phyloP scores from a whole-genome alignment of 2,797 vertebrate species.

The Epinephelus malabaricus region DNA sequence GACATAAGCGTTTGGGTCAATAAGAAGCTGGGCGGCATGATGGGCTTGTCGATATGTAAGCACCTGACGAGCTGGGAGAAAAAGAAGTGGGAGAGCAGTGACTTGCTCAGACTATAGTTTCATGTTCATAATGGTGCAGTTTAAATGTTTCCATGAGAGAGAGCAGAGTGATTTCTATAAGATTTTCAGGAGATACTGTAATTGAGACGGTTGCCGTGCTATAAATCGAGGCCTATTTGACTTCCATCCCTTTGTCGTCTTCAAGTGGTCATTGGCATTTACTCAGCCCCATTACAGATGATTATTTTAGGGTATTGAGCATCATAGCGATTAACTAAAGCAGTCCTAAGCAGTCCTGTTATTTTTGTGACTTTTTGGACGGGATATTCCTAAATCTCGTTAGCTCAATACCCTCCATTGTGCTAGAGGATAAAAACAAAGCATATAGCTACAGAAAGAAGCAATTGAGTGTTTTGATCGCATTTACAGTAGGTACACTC shows the following conservation, averaged over 20 bases:
- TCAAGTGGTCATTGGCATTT: conserved; percentile 56
- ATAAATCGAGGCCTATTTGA: conserved; percentile 39
- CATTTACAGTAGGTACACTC: conserved; percentile 3
- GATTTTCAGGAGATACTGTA: conserved; percentile 34
- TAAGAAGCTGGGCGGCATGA: conserved; percentile 52
- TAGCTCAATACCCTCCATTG: conserved; percentile 10
- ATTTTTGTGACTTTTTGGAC: conserved; percentile 47
- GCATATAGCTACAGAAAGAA: background rate
- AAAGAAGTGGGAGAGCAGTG: conserved; percentile 30
- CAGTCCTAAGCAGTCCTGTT: conserved; percentile 6
- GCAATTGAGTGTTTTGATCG: conserved; percentile 16
- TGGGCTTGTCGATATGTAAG: conserved; percentile 63
- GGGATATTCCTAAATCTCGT: conserved; percentile 27
- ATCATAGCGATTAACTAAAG: conserved; percentile 51
- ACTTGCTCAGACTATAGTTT: conserved; percentile 10
- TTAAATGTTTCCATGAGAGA: conserved; percentile 34
- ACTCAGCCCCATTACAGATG: conserved; percentile 44
- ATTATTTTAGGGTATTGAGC: conserved; percentile 52
- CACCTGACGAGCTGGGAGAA: conserved; percentile 13
- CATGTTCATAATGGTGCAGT: conserved; percentile 39
- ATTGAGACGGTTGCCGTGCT: conserved; percentile 34
- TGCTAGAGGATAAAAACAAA: conserved; percentile 31
- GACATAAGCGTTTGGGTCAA: conserved; percentile 55
- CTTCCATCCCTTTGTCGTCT: conserved; percentile 52
- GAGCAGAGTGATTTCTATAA: conserved; percentile 5